A percentile compares a stretch with the other conserved stretches of the same genome.
phyloP scores from a whole-genome alignment of 2,888 invertebrate genomes.

The Rugalucina vietnamica region DNA sequence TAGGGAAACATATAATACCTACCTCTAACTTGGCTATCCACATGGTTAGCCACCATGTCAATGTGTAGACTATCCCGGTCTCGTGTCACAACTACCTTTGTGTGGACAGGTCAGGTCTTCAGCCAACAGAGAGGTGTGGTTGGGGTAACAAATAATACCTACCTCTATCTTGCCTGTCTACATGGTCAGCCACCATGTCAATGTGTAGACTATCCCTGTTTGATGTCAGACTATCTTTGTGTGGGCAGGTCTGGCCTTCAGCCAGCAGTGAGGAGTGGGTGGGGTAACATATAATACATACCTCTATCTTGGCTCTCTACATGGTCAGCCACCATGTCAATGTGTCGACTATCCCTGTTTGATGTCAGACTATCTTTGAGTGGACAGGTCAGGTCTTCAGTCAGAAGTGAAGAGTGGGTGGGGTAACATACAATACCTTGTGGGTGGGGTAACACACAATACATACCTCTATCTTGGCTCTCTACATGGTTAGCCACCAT shows the following conservation, averaged over 20 bases:
- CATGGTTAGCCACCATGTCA: slow-evolving; percentile 75
- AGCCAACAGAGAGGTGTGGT: slow-evolving; percentile 72
- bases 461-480: slow-evolving; percentile 49
- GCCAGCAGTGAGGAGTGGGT: slow-evolving; percentile 73
- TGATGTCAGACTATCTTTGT: slow-evolving; percentile 80
- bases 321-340: slow-evolving; percentile 78
- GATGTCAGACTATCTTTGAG: slow-evolving; percentile 81
- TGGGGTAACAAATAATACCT: slow-evolving; percentile 51
- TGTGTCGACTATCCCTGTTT: slow-evolving; percentile 81
- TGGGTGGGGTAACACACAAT: background rate
- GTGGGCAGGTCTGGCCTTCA: slow-evolving; percentile 61
- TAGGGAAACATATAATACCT: slow-evolving; percentile 65
- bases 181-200: slow-evolving; percentile 76
- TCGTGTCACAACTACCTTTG: slow-evolving; percentile 80
- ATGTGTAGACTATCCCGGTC: slow-evolving; percentile 81
- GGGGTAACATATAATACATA: slow-evolving; percentile 45
- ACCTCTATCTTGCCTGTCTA: slow-evolving; percentile 58
- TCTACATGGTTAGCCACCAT: slow-evolving; percentile 73
- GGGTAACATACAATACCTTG: no score
- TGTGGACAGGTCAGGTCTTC: slow-evolving; percentile 63
- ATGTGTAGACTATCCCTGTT: slow-evolving; percentile 81
- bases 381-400: slow-evolving; percentile 63
- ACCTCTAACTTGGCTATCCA: slow-evolving; percentile 60
- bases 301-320: slow-evolving; percentile 60
- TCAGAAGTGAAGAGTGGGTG: slow-evolving; percentile 72